Base-by-base conservation (phyloP, 2,113 vertebrate species). In the Cepphus grylle region DNA sequence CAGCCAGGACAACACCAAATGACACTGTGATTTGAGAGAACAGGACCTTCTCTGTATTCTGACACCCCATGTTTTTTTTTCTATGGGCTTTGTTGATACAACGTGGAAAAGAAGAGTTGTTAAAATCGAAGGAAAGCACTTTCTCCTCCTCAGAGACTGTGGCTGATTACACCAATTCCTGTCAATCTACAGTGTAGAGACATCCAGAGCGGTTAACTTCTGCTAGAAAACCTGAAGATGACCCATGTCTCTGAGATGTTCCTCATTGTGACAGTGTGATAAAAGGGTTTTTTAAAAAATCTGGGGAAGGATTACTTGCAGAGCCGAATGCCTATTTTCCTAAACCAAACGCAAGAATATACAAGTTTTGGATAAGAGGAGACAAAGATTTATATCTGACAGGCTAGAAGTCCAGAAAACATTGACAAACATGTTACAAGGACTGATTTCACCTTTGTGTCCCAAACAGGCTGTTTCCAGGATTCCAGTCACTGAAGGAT, bases 401-500 rank as follows among this genome's bases (percentile, higher is more conserved):
- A 27, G 61, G 12, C 27, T 78, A 29, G 22, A 40, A 52, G 23
- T 49, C 55, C n/a, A 55, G 73, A 70, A 78, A 67, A 88, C 1
- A 0, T 8, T 38, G 15, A 29, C 11, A 71, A 78, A 50, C 3
- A 3, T 1, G 2, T 72, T 30, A 34, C 25, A 52, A 67, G 30
- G 56, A 29, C 42, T n/a, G 49, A 45, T 90, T 62, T 81, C 25
- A 19, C 0, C 0, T 71, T 81, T 52, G 2, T 14, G 18, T 55
- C 27, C 45, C 45, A 66, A 56, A 77, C 34, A 26, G 0, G 0
- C 53, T 65, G 8, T 67, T 78, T 81, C 47, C 20, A 26, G 19
- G 59, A 45, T 45, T 45, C 5, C 0, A 0, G 5, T 47, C 25
- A 13, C 21, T 22, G 47, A 14, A 42, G 14, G 42, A 42, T 15